Evolutionary conservation across 2,797 vertebrate genomes (phyloP).

Genomic region (Ptychobarbus kaznakovi): DNA sequence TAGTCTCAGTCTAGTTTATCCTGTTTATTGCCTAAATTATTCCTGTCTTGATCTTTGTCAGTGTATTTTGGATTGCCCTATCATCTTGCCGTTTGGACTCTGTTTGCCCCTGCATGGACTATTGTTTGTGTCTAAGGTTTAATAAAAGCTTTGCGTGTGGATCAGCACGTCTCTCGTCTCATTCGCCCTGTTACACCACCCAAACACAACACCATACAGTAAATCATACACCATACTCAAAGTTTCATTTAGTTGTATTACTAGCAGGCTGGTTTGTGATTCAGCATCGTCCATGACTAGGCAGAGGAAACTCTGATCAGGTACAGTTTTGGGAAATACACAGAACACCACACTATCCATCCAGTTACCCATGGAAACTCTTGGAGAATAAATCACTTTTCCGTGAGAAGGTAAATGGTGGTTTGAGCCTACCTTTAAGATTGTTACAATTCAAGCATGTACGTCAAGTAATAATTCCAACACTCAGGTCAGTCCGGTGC

Average conservation of each 20-base stretch:
- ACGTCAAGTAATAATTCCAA: slow-evolving; percentile 1
- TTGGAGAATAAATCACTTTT: background rate
- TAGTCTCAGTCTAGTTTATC: too few species aligned
- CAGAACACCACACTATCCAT: slow-evolving; percentile 3
- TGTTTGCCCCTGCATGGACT: too few species aligned
- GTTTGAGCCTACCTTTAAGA: slow-evolving; percentile 9
- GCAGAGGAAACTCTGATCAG: slow-evolving; percentile 32
- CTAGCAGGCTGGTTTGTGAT: slow-evolving; percentile 1
- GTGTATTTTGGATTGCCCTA: too few species aligned
- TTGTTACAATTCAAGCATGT: background rate
- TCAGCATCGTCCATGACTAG: slow-evolving; percentile 21
- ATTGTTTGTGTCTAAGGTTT: too few species aligned
- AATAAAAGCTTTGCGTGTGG: too few species aligned
- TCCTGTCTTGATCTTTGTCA: too few species aligned
- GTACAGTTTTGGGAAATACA: background rate
- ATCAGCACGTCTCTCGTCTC: too few species aligned
- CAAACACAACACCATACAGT: background rate
- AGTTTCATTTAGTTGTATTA: background rate
- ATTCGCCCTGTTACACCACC: too few species aligned
- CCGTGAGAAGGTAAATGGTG: background rate
- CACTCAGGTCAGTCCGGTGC: background rate
- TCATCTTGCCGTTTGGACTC: too few species aligned
- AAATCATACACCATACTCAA: background rate
- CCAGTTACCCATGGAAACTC: slow-evolving; percentile 21
- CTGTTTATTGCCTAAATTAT: too few species aligned